Base-by-base conservation (phyloP, 2,797 vertebrate genomes). In the Lateolabrax maculatus region DNA sequence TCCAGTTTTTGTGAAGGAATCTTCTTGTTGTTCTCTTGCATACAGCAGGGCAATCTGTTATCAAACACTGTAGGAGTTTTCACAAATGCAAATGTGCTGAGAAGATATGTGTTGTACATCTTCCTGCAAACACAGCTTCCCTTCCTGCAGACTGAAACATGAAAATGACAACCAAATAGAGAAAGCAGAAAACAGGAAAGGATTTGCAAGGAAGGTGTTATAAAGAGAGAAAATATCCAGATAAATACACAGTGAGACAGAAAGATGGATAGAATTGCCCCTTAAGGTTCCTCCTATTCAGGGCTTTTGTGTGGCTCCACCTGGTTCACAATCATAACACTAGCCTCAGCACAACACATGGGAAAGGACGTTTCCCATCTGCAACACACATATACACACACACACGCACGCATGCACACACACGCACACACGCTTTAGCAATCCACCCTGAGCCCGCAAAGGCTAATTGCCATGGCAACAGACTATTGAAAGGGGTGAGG, bases 381-480 rank as follows among this genome's bases (percentile, higher is more conserved):
- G 75, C 15, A 34, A 51, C n/a, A 69, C 19, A 53, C 61, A 76
- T 21, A 64, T 46, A 68, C 39, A 60, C 46, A 72, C 46, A 25
- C n/a, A 37, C 61, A 57, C 75, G 55, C 41, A 46, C 63, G 60
- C 72, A 60, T 75, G 73, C 52, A 67, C 69, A 61, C 61, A 63
- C 75, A 48, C 57, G n/a, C n/a, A 61, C 25, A 44, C 53, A 64
- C 41, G 79, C 69, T 71, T 64, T 66, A 58, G 78, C 60, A 57
- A 70, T 61, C 61, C 77, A 87, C 61, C 74, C 71, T 43, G 48
- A 79, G 70, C 67, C 78, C 37, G 9, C 55, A 58, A 71, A 87
- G 80, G 86, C 80, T 88, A 89, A 92, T 92, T 86, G 84, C 89
- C 83, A 89, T 92, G 86, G 90, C 85, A 91, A 90, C 86, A 52